Evolutionary conservation across 2,888 invertebrate genomes (phyloP).

Genomic region (Stratiomys singularior): DNA sequence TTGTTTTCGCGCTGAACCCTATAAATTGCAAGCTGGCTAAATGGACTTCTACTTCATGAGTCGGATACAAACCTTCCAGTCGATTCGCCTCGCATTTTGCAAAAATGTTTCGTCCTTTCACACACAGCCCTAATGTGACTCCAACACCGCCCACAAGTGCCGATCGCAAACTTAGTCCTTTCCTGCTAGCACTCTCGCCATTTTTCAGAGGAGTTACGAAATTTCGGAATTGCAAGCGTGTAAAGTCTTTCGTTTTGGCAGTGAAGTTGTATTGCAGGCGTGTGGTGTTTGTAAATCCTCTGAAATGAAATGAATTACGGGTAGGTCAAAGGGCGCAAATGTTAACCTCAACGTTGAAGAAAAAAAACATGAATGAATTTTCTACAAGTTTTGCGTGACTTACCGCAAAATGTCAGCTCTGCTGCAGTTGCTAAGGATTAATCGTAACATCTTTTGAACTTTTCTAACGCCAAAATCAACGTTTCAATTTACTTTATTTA

Average conservation of each 20-base stretch:
- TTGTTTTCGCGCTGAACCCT: slow-evolving; percentile 57
- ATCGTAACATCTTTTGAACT: slow-evolving; percentile 35
- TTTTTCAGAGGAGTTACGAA: background rate
- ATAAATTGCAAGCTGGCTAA: background rate
- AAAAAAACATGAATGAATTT: background rate
- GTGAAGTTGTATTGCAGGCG: slow-evolving; percentile 28
- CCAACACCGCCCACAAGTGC: slow-evolving; percentile 59
- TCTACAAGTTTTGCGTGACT: background rate
- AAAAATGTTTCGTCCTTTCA: slow-evolving; percentile 55
- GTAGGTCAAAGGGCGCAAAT: slow-evolving; percentile 31
- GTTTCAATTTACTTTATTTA: slow-evolving; percentile 15
- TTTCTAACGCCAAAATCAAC: background rate
- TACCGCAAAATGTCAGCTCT: slow-evolving; percentile 32
- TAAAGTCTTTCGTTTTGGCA: slow-evolving; percentile 18
- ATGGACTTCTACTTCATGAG: background rate
- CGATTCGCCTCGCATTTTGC: slow-evolving; percentile 61
- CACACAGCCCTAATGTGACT: slow-evolving; percentile 57
- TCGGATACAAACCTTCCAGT: slow-evolving; percentile 54
- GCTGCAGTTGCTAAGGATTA: slow-evolving; percentile 36
- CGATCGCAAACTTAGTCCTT: slow-evolving; percentile 47
- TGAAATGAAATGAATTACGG: background rate
- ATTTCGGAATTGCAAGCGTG: slow-evolving; percentile 7
- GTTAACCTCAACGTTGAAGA: slow-evolving; percentile 25
- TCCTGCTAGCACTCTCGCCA: background rate
- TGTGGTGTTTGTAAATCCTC: slow-evolving; percentile 19